Conservation (phyloP, 2,797 vertebrate species). For the Syngnathus acus region DNA sequence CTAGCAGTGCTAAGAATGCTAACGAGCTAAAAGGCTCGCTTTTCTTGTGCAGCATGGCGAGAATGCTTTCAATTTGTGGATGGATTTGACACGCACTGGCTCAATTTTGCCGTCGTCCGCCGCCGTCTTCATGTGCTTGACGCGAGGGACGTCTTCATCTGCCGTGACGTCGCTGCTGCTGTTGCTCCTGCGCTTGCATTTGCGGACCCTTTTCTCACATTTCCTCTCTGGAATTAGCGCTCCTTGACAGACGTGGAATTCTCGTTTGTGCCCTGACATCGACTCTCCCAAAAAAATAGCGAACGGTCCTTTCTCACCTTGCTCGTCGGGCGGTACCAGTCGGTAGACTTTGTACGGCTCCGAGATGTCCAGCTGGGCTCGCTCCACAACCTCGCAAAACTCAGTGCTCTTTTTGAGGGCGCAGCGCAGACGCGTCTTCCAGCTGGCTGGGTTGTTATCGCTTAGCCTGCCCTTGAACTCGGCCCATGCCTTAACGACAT, state of each 20-base stretch:
- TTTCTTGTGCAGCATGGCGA: background rate
- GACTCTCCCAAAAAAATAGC: no score
- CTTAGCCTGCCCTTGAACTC: slow-evolving; percentile 76
- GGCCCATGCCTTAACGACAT: slow-evolving; percentile 78
- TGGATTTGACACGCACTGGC: slow-evolving; percentile 44
- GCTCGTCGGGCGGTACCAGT: slow-evolving; percentile 72
- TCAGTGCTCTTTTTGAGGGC: slow-evolving; percentile 87
- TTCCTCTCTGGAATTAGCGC: slow-evolving; percentile 40
- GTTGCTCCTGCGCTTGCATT: slow-evolving; percentile 36
- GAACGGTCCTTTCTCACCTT: slow-evolving; percentile 43
- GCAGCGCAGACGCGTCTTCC: slow-evolving; percentile 88
- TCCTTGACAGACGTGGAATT: slow-evolving; percentile 26
- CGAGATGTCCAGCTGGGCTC: slow-evolving; percentile 77
- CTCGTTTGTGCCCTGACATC: background rate
- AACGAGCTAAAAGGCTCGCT: background rate
- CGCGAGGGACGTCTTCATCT: background rate
- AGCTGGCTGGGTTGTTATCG: slow-evolving; percentile 69
- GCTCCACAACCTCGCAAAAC: slow-evolving; percentile 73
- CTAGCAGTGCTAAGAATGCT: background rate
- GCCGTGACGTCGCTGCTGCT: slow-evolving; percentile 12
- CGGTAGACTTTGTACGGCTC: slow-evolving; percentile 90
- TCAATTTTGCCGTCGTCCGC: slow-evolving; percentile 39
- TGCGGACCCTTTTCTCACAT: slow-evolving; percentile 38
- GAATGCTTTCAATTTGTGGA: background rate
- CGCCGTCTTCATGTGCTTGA: slow-evolving; percentile 53